These are phyloP conservation scores for Haliclona indistincta DNA, from an alignment of 37 sponge, comb jelly and placozoan genomes.

Conservation along the genomic window DNA sequence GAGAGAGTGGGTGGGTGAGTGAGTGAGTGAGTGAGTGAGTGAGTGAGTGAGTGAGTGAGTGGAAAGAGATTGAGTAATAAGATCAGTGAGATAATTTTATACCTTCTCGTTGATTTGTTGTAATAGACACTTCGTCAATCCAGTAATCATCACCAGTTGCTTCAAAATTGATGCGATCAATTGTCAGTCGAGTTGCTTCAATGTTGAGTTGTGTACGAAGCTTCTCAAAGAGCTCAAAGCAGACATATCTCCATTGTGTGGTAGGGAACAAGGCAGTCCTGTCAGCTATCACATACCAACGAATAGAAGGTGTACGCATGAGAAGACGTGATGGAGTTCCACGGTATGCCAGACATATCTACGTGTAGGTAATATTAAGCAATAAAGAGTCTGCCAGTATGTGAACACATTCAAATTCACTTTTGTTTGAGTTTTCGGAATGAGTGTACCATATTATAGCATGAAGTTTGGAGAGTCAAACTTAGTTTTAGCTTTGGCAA, in stretches of 20 bases:
- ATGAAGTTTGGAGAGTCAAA: no score
- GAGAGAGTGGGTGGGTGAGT: no score
- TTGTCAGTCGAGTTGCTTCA: neutral
- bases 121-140: conserved; percentile 51
- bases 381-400: no score
- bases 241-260: conserved; percentile 26
- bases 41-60: no score
- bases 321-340: conserved; percentile 7
- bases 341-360: conserved; percentile 59
- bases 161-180: conserved; percentile 3
- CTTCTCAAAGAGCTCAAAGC: conserved; percentile 18
- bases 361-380: no score
- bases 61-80: neutral
- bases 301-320: neutral
- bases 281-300: no score
- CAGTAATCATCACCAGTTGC: conserved; percentile 20
- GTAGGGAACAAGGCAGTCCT: no score
- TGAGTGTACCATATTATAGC: no score
- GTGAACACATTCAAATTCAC: no score
- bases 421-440: no score
- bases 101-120: conserved; percentile 5
- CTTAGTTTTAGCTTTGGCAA: no score
- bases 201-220: neutral
- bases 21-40: conserved; percentile 37
- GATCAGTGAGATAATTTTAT: neutral